Base-by-base conservation (phyloP, 2,797 vertebrate species). In the Anguilla marmorata region DNA sequence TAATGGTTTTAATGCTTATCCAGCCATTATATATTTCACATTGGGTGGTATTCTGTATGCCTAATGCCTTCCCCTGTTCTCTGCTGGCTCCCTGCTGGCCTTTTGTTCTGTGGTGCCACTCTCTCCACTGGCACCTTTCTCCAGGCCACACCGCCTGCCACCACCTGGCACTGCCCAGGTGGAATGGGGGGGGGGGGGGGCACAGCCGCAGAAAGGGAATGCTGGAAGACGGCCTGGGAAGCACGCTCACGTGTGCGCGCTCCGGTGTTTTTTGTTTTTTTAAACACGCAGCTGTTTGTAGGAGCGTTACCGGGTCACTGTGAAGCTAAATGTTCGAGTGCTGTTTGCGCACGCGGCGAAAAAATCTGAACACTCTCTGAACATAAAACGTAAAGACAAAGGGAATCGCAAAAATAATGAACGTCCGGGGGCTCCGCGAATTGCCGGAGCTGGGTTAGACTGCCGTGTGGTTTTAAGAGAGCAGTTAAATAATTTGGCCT, bases 351-450 rank as follows among this genome's bases (percentile, higher is more conserved):
- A 74, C 69, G 27, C 27, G 12, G 63, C 63, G 14, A 69, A 91
- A 95, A 93, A 92, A 91, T 89, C 91, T 45, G 92, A 87, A 89
- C 92, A 91, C 90, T 87, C 88, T 69, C 86, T 90, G 95, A 93
- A 91, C 93, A 93, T 92, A 94, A 93, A 95, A 95, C 92, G 24
- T n/a, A 16, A n/a, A 95, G 91, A 94, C 9, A 74, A 92, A 90
- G 88, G 52, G 90, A 94, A 92, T 93, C 95, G 95, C 95, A 95
- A 95, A 91, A 90, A 92, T 90, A 96, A 95, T 96, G 94, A 96
- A 94, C 94, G 93, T 92, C 86, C 91, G 93, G 92, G 93, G 91
- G 92, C 91, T 86, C 56, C 14, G 16, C 2, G 90, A 92, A 89
- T 93, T 94, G 94, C 94, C 94, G 93, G 89, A 91, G 90, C 66